Evolutionary conservation across 1,140 invertebrate species (phyloP).

Genomic region (Oscheius sp.): DNA sequence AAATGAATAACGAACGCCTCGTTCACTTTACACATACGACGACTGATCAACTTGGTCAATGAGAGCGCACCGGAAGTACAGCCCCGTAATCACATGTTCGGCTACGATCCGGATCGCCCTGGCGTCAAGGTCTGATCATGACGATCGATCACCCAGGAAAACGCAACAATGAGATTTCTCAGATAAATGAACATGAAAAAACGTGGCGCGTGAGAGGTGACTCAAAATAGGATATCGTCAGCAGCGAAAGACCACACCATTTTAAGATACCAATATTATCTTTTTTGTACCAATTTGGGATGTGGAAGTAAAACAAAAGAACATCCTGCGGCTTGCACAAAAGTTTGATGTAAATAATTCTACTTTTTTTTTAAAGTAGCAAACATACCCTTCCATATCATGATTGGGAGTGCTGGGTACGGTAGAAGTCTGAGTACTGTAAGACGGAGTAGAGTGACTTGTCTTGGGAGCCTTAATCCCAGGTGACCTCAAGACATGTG

Average conservation of each 20-base stretch:
- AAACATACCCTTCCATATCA: not conserved
- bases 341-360: not conserved
- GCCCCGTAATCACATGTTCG: not conserved
- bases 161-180: too few relatives aligned
- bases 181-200: too few relatives aligned
- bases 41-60: constrained; percentile 6
- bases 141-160: not conserved
- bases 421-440: constrained; percentile 12
- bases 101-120: constrained; percentile 5
- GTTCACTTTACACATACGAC: not conserved
- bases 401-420: not conserved
- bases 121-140: not conserved
- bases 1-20: constrained; percentile 4
- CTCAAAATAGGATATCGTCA: too few relatives aligned
- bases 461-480: constrained; percentile 40
- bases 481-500: constrained; percentile 29
- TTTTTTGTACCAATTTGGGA: too few relatives aligned
- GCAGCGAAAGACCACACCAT: too few relatives aligned
- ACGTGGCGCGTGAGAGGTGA: too few relatives aligned
- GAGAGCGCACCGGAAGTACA: constrained; percentile 1
- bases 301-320: too few relatives aligned
- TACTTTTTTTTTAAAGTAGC: constrained; percentile 1
- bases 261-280: too few relatives aligned
- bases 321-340: too few relatives aligned
- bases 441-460: constrained; percentile 24